These are phyloP conservation scores for Lacerta agilis DNA, from an alignment of 2,797 vertebrate genomes.

Conservation along the genomic window DNA sequence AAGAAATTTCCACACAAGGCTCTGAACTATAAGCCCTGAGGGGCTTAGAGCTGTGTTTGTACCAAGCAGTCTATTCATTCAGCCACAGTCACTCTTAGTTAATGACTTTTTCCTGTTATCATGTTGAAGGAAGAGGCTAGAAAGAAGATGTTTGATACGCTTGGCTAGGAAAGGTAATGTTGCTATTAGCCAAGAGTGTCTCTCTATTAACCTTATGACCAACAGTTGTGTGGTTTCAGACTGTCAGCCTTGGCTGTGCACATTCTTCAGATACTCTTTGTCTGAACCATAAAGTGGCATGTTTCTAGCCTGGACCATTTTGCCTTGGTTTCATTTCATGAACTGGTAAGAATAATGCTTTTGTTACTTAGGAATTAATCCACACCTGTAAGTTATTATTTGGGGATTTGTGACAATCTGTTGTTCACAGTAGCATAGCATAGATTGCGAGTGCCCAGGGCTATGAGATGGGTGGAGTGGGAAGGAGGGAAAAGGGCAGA, in stretches of 20 bases:
- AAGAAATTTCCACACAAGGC: not conserved
- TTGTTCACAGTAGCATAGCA: not conserved
- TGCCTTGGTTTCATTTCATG: not conserved
- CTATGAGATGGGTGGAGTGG: too few species aligned
- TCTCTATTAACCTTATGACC: not conserved
- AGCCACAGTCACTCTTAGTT: not conserved
- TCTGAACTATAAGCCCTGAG: not conserved
- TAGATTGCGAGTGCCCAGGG: too few species aligned
- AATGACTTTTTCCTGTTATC: not conserved
- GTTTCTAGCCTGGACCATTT: not conserved
- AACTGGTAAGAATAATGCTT: too few species aligned
- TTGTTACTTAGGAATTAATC: too few species aligned
- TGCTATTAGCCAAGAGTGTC: not conserved
- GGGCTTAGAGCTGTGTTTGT: not conserved
- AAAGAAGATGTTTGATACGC: not conserved
- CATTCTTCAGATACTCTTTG: not conserved
- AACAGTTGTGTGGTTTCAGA: not conserved
- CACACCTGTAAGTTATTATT: too few species aligned
- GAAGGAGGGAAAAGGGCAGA: too few species aligned
- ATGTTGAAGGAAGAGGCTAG: not conserved
- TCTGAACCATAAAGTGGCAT: not conserved
- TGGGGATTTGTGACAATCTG: not conserved
- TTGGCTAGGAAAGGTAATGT: constrained; percentile 19
- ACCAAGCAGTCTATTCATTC: not conserved
- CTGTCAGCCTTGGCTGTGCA: not conserved